Evolutionary conservation across 2,888 invertebrate species (phyloP).

Genomic region (Caenorhabditis sp.): DNA sequence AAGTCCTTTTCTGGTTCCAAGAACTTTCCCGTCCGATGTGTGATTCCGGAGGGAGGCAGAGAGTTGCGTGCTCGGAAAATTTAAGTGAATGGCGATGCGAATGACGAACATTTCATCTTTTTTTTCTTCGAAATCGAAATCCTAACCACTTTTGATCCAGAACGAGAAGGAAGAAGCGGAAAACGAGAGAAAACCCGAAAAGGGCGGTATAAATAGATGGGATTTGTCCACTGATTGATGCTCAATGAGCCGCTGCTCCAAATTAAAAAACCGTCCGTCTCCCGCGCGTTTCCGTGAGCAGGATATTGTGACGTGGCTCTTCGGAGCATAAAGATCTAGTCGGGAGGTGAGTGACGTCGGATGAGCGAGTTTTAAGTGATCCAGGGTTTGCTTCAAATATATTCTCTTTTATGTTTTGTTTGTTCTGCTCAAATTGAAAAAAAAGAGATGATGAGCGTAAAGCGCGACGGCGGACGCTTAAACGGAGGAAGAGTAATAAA

Average conservation of each 20-base stretch:
- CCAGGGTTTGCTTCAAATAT: neutral
- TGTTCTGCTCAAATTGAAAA: constrained; percentile 8
- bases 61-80: constrained; percentile 41
- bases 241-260: neutral
- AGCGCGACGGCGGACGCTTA: neutral
- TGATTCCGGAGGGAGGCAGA: constrained; percentile 12
- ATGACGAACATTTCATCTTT: constrained; percentile 36
- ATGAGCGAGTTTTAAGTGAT: neutral
- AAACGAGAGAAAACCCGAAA: neutral
- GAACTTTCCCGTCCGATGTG: constrained; percentile 17
- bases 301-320: constrained; percentile 9
- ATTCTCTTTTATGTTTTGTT: neutral
- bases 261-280: constrained; percentile 6
- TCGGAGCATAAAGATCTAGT: neutral
- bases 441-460: constrained; percentile 1
- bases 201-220: neutral
- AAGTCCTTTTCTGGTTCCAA: constrained; percentile 25
- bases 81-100: constrained; percentile 32
- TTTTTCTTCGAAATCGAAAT: constrained; percentile 11
- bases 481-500: constrained; percentile 37
- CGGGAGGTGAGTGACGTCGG: neutral
- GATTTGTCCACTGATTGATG: neutral
- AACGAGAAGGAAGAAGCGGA: neutral
- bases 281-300: neutral
- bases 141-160: neutral